A percentile compares a stretch with the other conserved stretches of the same genome.
phyloP scores from a whole-genome alignment of 2,888 invertebrate genomes.

The Imbricaverruca yamaguchii region DNA sequence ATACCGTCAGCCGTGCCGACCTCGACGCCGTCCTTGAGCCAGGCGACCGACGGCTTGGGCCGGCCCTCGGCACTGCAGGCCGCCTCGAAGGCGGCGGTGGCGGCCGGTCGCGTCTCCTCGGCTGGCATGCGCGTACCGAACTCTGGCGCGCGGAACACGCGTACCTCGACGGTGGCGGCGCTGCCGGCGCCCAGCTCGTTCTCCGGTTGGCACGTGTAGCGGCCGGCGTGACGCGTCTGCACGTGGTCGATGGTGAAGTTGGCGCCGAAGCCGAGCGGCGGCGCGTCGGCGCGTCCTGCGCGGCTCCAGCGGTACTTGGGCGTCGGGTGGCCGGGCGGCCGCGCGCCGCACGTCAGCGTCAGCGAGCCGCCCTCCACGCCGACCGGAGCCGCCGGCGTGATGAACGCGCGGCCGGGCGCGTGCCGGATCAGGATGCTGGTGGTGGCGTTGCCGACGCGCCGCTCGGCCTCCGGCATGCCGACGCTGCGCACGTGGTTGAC shows the following conservation, averaged over 20 bases:
- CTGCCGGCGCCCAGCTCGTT: slow-evolving; percentile 84
- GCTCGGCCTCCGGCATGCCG: slow-evolving; percentile 41
- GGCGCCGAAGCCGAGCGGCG: slow-evolving; percentile 67
- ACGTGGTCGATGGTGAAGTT: slow-evolving; percentile 79
- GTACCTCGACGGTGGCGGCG: slow-evolving; percentile 69
- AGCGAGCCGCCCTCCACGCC: slow-evolving; percentile 54
- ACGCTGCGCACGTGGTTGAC: slow-evolving; percentile 72
- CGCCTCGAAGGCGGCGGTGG: slow-evolving; percentile 42
- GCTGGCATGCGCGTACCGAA: slow-evolving; percentile 67
- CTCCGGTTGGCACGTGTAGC: slow-evolving; percentile 81
- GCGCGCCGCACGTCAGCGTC: slow-evolving; percentile 75
- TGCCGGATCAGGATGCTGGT: slow-evolving; percentile 76
- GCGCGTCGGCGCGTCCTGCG: slow-evolving; percentile 53
- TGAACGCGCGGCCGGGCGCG: slow-evolving; percentile 72
- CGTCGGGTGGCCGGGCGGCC: slow-evolving; percentile 86
- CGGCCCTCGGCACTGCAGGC: slow-evolving; percentile 82
- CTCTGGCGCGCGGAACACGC: slow-evolving; percentile 81
- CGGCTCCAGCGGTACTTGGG: slow-evolving; percentile 86
- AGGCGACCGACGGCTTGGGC: slow-evolving; percentile 71
- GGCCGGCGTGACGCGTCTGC: slow-evolving; percentile 75
- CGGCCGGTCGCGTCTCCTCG: slow-evolving; percentile 29
- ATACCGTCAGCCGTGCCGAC: slow-evolving; percentile 62
- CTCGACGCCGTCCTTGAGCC: slow-evolving; percentile 69
- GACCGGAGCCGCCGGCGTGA: slow-evolving; percentile 61
- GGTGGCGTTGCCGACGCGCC: slow-evolving; percentile 47